Evolutionary conservation across 2,888 invertebrate genomes (phyloP), one percentile per base, ranked within the genome.

Genomic region (Panopea generosa): DNA sequence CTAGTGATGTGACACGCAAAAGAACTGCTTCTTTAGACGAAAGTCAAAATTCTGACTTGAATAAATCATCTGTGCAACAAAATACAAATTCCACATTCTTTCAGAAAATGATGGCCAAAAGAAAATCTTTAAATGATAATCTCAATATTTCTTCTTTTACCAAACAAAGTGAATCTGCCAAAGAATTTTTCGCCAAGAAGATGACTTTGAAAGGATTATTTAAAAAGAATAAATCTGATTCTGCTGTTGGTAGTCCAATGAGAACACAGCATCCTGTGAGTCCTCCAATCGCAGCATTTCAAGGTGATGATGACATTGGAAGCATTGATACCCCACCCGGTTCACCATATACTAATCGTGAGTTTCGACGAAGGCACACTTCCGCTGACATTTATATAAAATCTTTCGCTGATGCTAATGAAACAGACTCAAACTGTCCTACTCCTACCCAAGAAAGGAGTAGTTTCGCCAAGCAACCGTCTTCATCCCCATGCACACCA

Each of bases 101-200:
- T 26, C 83, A 88, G 61, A 83, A 87, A 61, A 85, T 89, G 76
- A 84, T 88, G 43, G 78, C 83, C 22, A 86, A 84, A 63, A 61
- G 86, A 49, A 88, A 86, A 70, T 73, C 84, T 7, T 73, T 80
- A n/a, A 83, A 80, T 53, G 87, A 87, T 24, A 74, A 71, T 38
- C 61, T 66, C 11, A 68, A 59, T 33, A 56, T 77, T 52, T 62
- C 66, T 18, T 45, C 55, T 43, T 72, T 74, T 67, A 24, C 73
- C 43, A 72, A 80, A 70, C 70, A 74, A 40, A 81, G 72, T 77
- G 81, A 81, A 63, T 74, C 81, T 49, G 81, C 75, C 9, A 84
- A 75, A 62, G 82, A 84, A 20, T 81, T 80, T 43, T 78, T 81
- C 53, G 53, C 69, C 26, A 78, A 77, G 65, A 85, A 83, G 72